These are phyloP conservation scores for Lepilemur septentrionalis DNA, from an alignment of 2,797 vertebrate species.

Conservation along the genomic window DNA sequence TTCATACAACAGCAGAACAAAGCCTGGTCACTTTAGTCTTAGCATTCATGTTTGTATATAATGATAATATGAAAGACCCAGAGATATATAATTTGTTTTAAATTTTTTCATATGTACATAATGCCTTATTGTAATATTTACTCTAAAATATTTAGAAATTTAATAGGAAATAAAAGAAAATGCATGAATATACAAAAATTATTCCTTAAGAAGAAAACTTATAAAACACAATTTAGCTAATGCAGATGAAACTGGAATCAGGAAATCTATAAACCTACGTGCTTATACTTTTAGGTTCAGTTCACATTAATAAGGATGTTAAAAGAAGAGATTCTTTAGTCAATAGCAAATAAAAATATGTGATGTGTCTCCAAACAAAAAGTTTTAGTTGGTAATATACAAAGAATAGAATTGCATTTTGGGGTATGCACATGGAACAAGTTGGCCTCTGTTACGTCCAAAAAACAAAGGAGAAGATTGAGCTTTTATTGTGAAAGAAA, in stretches of 20 bases:
- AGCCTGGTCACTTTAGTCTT: neutral
- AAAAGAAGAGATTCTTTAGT: neutral
- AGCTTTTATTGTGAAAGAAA: neutral
- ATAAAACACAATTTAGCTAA: neutral
- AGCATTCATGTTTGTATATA: neutral
- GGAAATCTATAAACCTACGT: neutral
- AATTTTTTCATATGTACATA: neutral
- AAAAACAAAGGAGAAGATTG: neutral
- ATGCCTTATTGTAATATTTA: neutral
- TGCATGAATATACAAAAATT: neutral
- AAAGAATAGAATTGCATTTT: neutral
- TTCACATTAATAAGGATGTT: neutral
- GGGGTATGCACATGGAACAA: neutral
- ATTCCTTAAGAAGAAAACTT: neutral
- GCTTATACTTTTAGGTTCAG: neutral
- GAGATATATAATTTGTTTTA: neutral
- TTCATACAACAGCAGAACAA: neutral
- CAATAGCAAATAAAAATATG: neutral
- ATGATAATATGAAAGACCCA: neutral
- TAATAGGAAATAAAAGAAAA: neutral
- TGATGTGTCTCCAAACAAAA: neutral
- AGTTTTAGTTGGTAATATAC: neutral
- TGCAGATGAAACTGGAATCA: neutral
- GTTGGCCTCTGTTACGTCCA: neutral
- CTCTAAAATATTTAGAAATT: neutral